These are phyloP conservation scores for Gadus chalcogrammus DNA, from an alignment of 2,113 vertebrate genomes.

Conservation along the genomic window DNA sequence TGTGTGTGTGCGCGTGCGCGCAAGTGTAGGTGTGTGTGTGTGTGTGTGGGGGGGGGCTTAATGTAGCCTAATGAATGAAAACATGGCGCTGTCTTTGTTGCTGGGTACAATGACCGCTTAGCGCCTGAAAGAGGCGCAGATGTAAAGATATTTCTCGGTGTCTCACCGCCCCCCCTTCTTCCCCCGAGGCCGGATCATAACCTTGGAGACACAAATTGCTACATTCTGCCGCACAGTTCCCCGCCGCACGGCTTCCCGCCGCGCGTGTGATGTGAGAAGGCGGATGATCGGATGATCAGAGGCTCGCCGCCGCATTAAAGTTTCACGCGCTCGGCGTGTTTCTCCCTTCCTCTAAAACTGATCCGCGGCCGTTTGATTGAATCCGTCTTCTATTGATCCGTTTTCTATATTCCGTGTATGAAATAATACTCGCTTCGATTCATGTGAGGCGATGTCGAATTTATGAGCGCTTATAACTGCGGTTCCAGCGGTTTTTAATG, in stretches of 20 bases:
- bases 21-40: neutral
- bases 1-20: neutral
- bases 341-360: neutral
- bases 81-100: slow-evolving; percentile 40
- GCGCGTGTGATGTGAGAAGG: slow-evolving; percentile 58
- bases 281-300: slow-evolving; percentile 49
- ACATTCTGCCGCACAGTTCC: slow-evolving; percentile 25
- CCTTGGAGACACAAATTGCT: slow-evolving; percentile 55
- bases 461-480: too few relatives aligned
- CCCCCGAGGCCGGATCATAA: slow-evolving; percentile 36
- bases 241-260: slow-evolving; percentile 39
- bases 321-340: neutral
- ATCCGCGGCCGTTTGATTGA: too few relatives aligned
- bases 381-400: too few relatives aligned
- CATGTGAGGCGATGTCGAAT: neutral
- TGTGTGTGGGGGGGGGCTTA: neutral
- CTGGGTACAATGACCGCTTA: slow-evolving; percentile 39
- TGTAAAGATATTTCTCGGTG: slow-evolving; percentile 40
- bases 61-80: neutral
- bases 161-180: neutral
- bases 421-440: neutral
- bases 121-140: slow-evolving; percentile 52
- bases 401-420: neutral
- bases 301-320: neutral
- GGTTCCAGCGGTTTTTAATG: too few relatives aligned